Conservation (phyloP, 2,797 vertebrate genomes). For the Pangasius mekongensis region DNA sequence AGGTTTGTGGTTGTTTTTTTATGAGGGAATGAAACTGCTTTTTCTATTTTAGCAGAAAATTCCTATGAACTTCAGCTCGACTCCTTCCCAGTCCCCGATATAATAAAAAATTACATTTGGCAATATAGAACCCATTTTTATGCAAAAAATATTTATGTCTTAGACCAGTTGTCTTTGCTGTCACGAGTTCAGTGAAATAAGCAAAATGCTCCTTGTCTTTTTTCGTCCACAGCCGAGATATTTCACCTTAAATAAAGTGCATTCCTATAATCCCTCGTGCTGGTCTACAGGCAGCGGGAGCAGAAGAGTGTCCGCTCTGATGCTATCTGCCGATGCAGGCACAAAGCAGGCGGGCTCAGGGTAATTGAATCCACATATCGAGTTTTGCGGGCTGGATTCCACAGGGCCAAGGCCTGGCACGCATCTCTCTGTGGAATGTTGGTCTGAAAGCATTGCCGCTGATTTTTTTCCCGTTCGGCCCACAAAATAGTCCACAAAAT, state of each 20-base stretch:
- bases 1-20: constrained; percentile 1
- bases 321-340: constrained; percentile 46
- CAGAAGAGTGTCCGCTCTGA: constrained; percentile 43
- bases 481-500: constrained; percentile 22
- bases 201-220: constrained; percentile 5
- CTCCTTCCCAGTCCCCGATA: background rate
- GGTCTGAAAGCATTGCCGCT: constrained; percentile 16
- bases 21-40: background rate
- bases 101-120: background rate
- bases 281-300: constrained; percentile 21
- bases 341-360: constrained; percentile 48
- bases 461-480: constrained; percentile 8
- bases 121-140: background rate
- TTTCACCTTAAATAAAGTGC: constrained; percentile 11
- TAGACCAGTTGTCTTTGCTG: background rate
- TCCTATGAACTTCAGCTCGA: background rate
- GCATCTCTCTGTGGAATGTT: constrained; percentile 42
- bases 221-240: background rate
- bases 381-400: constrained; percentile 41
- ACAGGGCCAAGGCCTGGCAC: constrained; percentile 28
- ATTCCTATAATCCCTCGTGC: constrained; percentile 33
- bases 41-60: background rate
- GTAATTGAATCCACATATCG: constrained; percentile 55
- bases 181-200: background rate
- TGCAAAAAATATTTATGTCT: background rate